These are phyloP conservation scores for Tenthredo amoena DNA, from an alignment of 2,888 invertebrate species.

Conservation along the genomic window DNA sequence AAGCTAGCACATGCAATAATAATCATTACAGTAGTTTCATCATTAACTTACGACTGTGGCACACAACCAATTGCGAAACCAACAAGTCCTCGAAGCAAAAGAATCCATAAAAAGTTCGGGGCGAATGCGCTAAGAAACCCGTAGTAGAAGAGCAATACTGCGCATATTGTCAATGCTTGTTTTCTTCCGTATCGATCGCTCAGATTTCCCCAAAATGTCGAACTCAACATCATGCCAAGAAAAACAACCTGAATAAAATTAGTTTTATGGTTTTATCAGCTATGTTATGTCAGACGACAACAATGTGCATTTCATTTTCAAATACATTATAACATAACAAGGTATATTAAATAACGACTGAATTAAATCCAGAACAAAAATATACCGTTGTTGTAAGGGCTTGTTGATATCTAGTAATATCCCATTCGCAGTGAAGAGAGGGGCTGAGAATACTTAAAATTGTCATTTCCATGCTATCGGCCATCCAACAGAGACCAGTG, in stretches of 20 bases:
- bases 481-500: slow-evolving; percentile 96
- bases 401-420: slow-evolving; percentile 93
- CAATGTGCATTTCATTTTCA: background rate
- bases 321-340: background rate
- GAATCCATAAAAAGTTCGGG: slow-evolving; percentile 94
- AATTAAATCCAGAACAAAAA: background rate
- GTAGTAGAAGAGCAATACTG: slow-evolving; percentile 94
- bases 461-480: slow-evolving; percentile 99
- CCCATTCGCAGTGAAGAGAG: slow-evolving; percentile 97
- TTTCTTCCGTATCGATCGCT: slow-evolving; percentile 96
- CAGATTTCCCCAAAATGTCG: slow-evolving; percentile 97
- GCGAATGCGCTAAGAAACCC: slow-evolving; percentile 94
- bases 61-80: slow-evolving; percentile 98
- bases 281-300: background rate
- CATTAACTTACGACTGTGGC: slow-evolving; percentile 93
- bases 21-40: slow-evolving; percentile 44
- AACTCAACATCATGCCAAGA: slow-evolving; percentile 97
- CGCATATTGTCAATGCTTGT: slow-evolving; percentile 94
- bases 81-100: slow-evolving; percentile 93
- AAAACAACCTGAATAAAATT: slow-evolving; percentile 84
- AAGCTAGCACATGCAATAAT: slow-evolving; percentile 54
- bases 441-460: slow-evolving; percentile 96
- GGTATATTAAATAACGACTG: too few species aligned
- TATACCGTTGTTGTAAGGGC: slow-evolving; percentile 93
- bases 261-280: background rate